Evolutionary conservation across 92 coral and sea anemone species (phyloP).

Genomic region (Virgularia gustaviana): DNA sequence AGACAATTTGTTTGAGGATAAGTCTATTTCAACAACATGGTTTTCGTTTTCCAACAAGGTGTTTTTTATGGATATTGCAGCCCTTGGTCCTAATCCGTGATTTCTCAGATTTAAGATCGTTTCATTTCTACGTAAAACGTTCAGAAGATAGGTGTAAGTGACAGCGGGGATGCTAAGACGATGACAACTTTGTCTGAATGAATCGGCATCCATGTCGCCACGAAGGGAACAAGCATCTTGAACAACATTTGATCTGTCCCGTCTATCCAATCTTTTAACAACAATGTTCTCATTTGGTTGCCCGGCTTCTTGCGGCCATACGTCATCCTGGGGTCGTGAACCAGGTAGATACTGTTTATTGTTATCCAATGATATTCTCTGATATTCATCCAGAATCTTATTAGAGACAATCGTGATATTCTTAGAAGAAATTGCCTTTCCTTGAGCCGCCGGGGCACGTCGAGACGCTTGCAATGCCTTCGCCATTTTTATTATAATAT

Average conservation of each 20-base stretch:
- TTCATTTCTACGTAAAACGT: constrained; percentile 64
- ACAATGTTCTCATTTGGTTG: constrained; percentile 43
- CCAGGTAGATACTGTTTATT: constrained; percentile 24
- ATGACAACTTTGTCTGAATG: constrained; percentile 60
- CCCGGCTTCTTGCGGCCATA: constrained; percentile 10
- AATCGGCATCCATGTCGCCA: constrained; percentile 57
- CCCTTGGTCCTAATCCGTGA: constrained; percentile 83
- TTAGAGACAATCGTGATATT: constrained; percentile 71
- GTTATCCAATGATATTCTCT: neutral
- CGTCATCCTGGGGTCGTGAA: constrained; percentile 35
- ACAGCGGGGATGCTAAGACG: constrained; percentile 67
- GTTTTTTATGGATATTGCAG: constrained; percentile 28
- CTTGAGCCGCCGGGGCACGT: too few species aligned
- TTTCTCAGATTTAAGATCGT: constrained; percentile 70
- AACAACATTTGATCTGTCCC: constrained; percentile 72
- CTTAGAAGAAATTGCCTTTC: constrained; percentile 78
- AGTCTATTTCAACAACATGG: neutral
- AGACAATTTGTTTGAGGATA: constrained; percentile 17
- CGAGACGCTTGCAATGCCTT: too few species aligned
- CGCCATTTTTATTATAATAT: too few species aligned
- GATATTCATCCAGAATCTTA: constrained; percentile 67
- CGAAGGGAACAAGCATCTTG: constrained; percentile 83
- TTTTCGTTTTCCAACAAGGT: neutral
- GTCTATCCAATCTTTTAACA: constrained; percentile 82
- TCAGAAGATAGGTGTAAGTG: constrained; percentile 77